These are phyloP conservation scores for Lepus oiostolus DNA, from an alignment of 2,797 vertebrate species.

Conservation along the genomic window DNA sequence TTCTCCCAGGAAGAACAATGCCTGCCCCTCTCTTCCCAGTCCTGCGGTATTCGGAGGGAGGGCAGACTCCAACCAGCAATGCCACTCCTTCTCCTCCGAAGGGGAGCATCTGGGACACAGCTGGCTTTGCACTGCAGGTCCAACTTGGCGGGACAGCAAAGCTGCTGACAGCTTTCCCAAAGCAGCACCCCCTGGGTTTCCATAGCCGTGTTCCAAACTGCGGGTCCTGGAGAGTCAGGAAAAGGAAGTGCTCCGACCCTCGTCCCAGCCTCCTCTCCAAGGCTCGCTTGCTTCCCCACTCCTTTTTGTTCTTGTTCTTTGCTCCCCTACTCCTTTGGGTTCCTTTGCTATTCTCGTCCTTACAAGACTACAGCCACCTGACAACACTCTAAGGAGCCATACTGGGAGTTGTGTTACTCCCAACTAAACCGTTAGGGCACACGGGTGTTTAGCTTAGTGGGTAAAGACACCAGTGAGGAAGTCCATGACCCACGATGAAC, in stretches of 20 bases:
- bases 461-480: too few species aligned
- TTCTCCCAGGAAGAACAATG: slow-evolving; percentile 80
- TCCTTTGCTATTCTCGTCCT: slow-evolving; percentile 54
- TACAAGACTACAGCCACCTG: background rate
- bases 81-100: slow-evolving; percentile 69
- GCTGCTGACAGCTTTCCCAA: slow-evolving; percentile 79
- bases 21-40: slow-evolving; percentile 68
- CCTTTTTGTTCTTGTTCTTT: background rate
- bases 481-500: too few species aligned
- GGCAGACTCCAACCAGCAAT: slow-evolving; percentile 73
- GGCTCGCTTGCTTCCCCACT: background rate
- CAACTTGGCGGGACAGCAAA: slow-evolving; percentile 75
- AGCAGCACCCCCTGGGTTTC: slow-evolving; percentile 82
- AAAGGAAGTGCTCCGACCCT: slow-evolving; percentile 41
- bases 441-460: too few species aligned
- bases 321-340: background rate
- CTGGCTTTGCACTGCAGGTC: slow-evolving; percentile 85
- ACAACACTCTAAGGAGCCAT: background rate
- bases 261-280: background rate
- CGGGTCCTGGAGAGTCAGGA: slow-evolving; percentile 76
- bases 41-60: slow-evolving; percentile 71
- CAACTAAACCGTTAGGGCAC: too few species aligned
- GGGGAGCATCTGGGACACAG: slow-evolving; percentile 90
- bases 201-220: slow-evolving; percentile 86
- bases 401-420: background rate